Conservation (phyloP, 2,888 invertebrate genomes). For the Physocephala rufipes region DNA sequence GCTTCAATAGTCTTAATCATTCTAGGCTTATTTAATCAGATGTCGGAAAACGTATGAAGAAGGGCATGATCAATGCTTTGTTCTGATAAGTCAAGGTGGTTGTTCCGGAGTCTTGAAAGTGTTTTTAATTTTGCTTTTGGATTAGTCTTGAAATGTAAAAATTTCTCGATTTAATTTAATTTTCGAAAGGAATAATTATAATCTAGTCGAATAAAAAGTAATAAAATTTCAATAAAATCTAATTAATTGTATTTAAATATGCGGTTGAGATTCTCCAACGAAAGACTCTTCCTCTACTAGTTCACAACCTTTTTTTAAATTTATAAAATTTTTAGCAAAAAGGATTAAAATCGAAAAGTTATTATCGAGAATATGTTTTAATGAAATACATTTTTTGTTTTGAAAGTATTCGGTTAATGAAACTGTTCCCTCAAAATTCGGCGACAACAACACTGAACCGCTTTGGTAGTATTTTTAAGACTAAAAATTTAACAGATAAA, state of each 20-base stretch:
- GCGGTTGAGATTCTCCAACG: too few species aligned
- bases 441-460: background rate
- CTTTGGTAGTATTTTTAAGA: conserved; percentile 23
- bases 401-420: too few species aligned
- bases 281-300: background rate
- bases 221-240: background rate
- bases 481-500: conserved; percentile 17
- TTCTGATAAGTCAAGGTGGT: background rate
- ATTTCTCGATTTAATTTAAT: background rate
- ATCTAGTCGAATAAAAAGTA: background rate
- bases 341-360: background rate
- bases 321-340: background rate
- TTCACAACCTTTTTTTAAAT: background rate
- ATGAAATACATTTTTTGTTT: too few species aligned
- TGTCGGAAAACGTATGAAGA: background rate
- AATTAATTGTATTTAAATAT: background rate
- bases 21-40: background rate
- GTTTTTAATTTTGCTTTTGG: background rate
- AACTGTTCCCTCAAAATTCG: conserved; percentile 4
- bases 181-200: background rate
- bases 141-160: background rate
- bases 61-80: background rate
- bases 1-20: conserved; percentile 31
- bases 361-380: too few species aligned
- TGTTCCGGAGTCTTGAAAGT: background rate